Evolutionary conservation across 1,140 invertebrate genomes (phyloP), one percentile per base, ranked within the genome.

Genomic region (Scaptomyza pallida): DNA sequence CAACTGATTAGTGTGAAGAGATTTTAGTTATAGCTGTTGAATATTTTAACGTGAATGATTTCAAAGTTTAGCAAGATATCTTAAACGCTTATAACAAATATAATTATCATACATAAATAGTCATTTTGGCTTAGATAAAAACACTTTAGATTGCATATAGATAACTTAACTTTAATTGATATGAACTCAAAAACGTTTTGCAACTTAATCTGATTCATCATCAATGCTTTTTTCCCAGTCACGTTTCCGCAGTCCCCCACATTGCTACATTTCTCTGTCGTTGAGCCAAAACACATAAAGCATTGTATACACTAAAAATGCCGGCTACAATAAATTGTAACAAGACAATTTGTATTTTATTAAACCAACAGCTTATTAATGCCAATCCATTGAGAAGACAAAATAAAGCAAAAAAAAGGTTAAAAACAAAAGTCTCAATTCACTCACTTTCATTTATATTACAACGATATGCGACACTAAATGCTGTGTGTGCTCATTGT

Each of bases 391-490:
- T 85, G 65, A 86, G 37, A 69, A 48, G 33, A 23, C 48, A 23
- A 54, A 52, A 44, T 41, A 61, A 17, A 23, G 6, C 13, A 19
- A 41, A 43, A 16, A 43, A 59, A 56, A n/a, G n/a, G n/a, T n/a
- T 45, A 47, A 55, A 37, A 43, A 64, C 62, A 69, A 61, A 26
- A 64, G 68, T 51, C 57, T 61, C 77, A 55, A 55, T 48, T 81
- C 70, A 77, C 81, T 86, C 82, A 86, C 82, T 86, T 86, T 86
- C 82, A 86, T 86, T 86, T 86, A 86, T 86, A 86, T 86, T 86
- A 86, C 81, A 88, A 81, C 74, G 65, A 86, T 81, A 86, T 86
- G 81, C 65, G 81, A 88, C 81, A 88, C 78, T 81, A 85, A 85
- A 86, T 81, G 78, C 59, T 74, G 12, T 74, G 69, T 75, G 69